These are phyloP conservation scores for Hyphantria cunea DNA, from an alignment of 1,140 invertebrate genomes.

Conservation along the genomic window DNA sequence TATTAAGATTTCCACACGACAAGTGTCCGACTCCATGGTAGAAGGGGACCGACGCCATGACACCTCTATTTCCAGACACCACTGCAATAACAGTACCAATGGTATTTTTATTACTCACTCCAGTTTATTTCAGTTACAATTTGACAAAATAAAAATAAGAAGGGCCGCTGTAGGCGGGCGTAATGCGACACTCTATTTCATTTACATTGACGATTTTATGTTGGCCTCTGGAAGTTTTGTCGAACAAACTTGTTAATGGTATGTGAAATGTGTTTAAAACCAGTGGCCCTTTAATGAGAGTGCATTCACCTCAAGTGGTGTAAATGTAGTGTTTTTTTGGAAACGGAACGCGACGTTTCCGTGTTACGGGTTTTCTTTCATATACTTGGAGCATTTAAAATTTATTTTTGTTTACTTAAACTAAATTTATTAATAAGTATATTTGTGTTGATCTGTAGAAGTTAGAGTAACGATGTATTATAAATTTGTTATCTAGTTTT, in stretches of 20 bases:
- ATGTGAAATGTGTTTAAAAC: slow-evolving; percentile 21
- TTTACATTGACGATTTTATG: slow-evolving; percentile 23
- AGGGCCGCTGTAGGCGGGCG: slow-evolving; percentile 51
- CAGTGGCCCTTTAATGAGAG: slow-evolving; percentile 72
- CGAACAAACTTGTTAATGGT: slow-evolving; percentile 6
- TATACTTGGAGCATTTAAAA: slow-evolving; percentile 19
- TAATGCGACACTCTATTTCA: slow-evolving; percentile 64
- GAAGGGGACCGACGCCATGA: slow-evolving; percentile 21
- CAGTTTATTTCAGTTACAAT: slow-evolving; percentile 79
- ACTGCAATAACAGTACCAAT: slow-evolving; percentile 75
- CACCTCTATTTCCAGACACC: slow-evolving; percentile 57
- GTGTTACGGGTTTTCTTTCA: slow-evolving; percentile 47
- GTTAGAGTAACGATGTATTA: too few species aligned
- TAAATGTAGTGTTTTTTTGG: slow-evolving; percentile 63
- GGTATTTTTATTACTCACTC: slow-evolving; percentile 77
- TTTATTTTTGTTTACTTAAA: slow-evolving; percentile 25
- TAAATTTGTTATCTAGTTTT: too few species aligned
- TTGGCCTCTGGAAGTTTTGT: not conserved
- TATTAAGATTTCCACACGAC: slow-evolving; percentile 30
- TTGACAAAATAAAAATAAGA: slow-evolving; percentile 80
- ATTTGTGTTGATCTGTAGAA: too few species aligned
- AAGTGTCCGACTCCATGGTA: slow-evolving; percentile 16
- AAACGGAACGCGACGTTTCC: slow-evolving; percentile 64
- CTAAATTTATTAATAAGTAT: too few species aligned
- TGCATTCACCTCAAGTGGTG: slow-evolving; percentile 61